phyloP scores from a whole-genome alignment of 2,113 vertebrate genomes.

The Pterocles orientalis region DNA sequence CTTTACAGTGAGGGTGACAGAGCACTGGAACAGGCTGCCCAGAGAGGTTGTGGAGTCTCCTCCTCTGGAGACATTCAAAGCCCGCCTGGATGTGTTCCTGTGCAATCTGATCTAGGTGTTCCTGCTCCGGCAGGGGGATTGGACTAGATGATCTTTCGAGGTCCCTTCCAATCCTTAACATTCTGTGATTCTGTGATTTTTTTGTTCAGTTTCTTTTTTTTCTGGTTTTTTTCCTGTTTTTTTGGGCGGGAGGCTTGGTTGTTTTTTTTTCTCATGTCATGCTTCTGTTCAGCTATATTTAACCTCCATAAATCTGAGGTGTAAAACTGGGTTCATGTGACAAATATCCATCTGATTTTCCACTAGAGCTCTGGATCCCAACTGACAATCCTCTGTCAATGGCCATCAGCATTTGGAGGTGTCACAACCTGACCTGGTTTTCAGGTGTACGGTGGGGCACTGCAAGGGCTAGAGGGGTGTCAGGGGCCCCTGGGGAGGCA shows the following conservation, averaged over 20 bases:
- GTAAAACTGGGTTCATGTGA: not conserved
- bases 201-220: no score
- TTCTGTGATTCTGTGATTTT: not conserved
- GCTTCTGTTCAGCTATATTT: not conserved
- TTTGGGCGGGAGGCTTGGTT: no score
- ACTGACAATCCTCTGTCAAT: accelerated
- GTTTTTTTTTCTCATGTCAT: not conserved
- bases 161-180: no score
- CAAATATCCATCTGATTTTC: not conserved
- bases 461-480: accelerated
- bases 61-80: no score
- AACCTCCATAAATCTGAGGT: not conserved
- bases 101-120: no score
- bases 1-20: no score
- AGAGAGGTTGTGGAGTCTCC: no score
- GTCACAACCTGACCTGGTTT: not conserved
- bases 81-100: no score
- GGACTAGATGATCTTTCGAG: no score
- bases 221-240: not conserved
- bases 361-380: not conserved
- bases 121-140: no score
- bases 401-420: accelerated
- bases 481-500: not conserved
- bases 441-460: no score
- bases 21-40: no score